phyloP scores from a whole-genome alignment of 2,888 invertebrate species.

The Chrysotoxum bicinctum region DNA sequence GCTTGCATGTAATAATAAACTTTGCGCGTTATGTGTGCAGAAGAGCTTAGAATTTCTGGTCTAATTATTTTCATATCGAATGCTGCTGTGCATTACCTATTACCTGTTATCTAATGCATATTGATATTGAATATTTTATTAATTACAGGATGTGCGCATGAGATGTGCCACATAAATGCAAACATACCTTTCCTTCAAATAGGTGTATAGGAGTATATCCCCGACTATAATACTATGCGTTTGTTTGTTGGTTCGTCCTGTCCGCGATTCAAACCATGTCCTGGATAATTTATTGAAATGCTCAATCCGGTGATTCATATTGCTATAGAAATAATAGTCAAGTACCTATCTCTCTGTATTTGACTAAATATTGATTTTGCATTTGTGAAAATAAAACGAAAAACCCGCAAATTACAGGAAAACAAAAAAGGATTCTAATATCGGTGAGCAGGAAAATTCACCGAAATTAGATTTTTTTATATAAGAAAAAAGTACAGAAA shows the following conservation, averaged over 20 bases:
- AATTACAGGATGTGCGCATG: conserved; percentile 45
- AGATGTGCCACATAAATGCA: neutral
- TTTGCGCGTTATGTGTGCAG: neutral
- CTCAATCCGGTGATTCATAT: conserved; percentile 21
- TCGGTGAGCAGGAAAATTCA: too few relatives aligned
- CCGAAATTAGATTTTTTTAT: too few relatives aligned
- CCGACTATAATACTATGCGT: conserved; percentile 14
- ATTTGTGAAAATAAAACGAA: neutral
- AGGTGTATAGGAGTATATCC: too few relatives aligned
- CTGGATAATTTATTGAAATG: conserved; percentile 32
- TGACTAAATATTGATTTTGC: neutral
- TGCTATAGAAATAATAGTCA: neutral
- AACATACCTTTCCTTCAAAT: too few relatives aligned
- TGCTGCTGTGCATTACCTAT: neutral
- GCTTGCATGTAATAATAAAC: neutral
- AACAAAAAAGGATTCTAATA: too few relatives aligned
- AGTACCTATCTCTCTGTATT: neutral
- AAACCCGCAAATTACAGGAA: too few relatives aligned
- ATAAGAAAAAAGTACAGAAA: too few relatives aligned
- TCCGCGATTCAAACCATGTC: conserved; percentile 9
- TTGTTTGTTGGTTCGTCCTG: neutral
- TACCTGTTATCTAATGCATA: conserved; percentile 67
- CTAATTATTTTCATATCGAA: conserved; percentile 54
- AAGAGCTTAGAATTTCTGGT: conserved; percentile 18
- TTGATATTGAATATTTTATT: conserved; percentile 44